phyloP scores from a whole-genome alignment of 2,797 vertebrate species.

The Falco naumanni region DNA sequence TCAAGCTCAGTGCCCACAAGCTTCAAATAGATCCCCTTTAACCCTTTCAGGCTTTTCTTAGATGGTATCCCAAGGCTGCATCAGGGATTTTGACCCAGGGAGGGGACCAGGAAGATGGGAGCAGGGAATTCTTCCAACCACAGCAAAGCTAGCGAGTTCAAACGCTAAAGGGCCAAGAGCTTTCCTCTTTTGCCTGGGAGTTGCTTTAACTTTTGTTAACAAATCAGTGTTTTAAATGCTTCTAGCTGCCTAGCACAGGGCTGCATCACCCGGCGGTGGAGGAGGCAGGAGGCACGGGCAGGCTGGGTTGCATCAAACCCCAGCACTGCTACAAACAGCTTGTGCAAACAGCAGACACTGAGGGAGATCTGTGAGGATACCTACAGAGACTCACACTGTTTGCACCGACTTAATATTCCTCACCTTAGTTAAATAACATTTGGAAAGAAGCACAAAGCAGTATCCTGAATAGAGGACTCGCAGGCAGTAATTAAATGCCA shows the following conservation, averaged over 20 bases:
- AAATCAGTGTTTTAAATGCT: neutral
- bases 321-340: neutral
- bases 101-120: neutral
- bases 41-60: neutral
- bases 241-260: neutral
- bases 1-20: neutral
- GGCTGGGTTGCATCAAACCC: neutral
- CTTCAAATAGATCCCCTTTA: neutral
- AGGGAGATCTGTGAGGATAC: neutral
- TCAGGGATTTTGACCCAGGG: neutral
- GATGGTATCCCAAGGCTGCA: neutral
- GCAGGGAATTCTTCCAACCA: neutral
- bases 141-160: neutral
- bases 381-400: neutral
- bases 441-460: neutral
- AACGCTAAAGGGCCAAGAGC: neutral
- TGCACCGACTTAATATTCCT: neutral
- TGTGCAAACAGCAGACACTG: neutral
- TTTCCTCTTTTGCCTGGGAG: neutral
- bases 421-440: neutral
- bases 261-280: rapidly evolving
- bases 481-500: neutral
- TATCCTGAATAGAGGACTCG: neutral
- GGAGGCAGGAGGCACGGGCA: neutral
- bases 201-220: neutral